Percentiles rank a stretch among this genome's conserved stretches.
Conservation (phyloP, 2,113 vertebrate genomes). For the Python bivittatus region DNA sequence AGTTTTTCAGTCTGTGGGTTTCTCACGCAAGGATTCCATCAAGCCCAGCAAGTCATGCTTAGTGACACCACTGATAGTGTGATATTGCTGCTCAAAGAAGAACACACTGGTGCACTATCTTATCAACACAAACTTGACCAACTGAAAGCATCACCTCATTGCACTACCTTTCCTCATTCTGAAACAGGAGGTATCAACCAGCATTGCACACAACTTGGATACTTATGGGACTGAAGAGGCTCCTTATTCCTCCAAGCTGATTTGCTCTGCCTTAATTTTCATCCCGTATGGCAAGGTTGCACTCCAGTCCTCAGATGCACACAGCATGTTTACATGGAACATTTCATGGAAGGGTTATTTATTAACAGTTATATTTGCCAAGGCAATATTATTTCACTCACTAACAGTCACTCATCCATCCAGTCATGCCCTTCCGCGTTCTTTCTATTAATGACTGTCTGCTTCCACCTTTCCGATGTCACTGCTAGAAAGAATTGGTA, state of each 20-base stretch:
- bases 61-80: not conserved
- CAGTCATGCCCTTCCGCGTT: not conserved
- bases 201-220: not conserved
- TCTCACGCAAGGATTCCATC: not conserved
- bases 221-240: slow-evolving; percentile 14
- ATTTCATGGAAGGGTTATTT: not conserved
- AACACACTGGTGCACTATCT: not conserved
- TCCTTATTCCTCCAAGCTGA: slow-evolving; percentile 28
- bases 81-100: not conserved
- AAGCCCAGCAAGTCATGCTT: not conserved
- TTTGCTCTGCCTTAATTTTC: slow-evolving; percentile 13
- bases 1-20: not conserved
- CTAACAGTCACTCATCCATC: not conserved
- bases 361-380: not conserved
- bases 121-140: not conserved
- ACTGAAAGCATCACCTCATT: not conserved
- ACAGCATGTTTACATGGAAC: not conserved
- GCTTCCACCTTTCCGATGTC: not conserved
- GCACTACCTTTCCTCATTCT: not conserved
- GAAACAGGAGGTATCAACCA: not conserved
- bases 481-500: not conserved
- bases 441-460: not conserved
- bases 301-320: not conserved
- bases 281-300: not conserved
- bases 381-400: not conserved